Conservation (phyloP, 2,888 invertebrate species). For the Pollenia griseotomentosa region DNA sequence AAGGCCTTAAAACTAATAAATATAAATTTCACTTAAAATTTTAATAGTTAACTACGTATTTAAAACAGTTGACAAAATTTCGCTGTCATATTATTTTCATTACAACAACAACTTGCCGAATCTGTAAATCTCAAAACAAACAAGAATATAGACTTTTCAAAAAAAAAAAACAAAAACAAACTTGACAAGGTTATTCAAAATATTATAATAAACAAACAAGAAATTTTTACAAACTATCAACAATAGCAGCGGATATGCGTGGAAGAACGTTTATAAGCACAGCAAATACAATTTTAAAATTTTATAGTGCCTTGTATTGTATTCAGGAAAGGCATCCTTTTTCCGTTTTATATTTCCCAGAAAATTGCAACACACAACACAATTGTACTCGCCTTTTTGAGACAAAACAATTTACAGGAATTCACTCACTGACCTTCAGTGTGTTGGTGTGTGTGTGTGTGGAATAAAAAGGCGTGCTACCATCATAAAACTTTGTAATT, state of each 20-base stretch:
- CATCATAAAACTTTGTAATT: constrained; percentile 80
- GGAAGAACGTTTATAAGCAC: constrained; percentile 15
- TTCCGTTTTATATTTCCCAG: constrained; percentile 57
- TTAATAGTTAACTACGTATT: background rate
- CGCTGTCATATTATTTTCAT: constrained; percentile 56
- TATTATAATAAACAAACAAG: background rate
- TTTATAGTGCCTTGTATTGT: constrained; percentile 16
- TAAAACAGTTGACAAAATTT: constrained; percentile 37
- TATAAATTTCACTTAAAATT: constrained; percentile 3
- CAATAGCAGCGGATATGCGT: constrained; percentile 47
- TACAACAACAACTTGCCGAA: background rate
- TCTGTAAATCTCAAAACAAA: background rate
- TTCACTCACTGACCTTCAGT: constrained; percentile 40
- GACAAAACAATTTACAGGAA: background rate
- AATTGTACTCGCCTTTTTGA: constrained; percentile 28
- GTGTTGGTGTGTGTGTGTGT: background rate
- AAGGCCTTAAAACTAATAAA: background rate
- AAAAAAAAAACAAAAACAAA: background rate
- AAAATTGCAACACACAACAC: constrained; percentile 51
- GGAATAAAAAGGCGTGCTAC: constrained; percentile 65
- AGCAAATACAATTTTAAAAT: background rate
- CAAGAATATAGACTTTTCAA: background rate
- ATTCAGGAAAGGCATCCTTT: constrained; percentile 52
- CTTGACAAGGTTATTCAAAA: constrained; percentile 46
- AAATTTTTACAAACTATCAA: constrained; percentile 20